A percentile compares a stretch with the other conserved stretches of the same genome.
These are phyloP conservation scores for Eristalinus sepulchralis DNA, from an alignment of 2,888 invertebrate species.

Conservation along the genomic window DNA sequence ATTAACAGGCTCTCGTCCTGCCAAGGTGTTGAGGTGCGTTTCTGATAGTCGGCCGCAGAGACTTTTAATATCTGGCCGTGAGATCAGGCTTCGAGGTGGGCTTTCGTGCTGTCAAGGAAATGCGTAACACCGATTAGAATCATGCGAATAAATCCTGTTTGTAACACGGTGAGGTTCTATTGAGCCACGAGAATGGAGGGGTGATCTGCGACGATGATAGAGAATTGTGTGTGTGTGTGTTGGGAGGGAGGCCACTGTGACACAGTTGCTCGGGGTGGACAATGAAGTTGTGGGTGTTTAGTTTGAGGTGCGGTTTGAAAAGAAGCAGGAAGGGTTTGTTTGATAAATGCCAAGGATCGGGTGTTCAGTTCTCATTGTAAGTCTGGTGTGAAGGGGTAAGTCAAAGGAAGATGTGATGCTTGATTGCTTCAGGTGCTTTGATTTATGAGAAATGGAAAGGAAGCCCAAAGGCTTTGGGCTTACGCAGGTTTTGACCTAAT, in stretches of 20 bases:
- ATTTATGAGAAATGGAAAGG: not conserved
- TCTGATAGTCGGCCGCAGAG: conserved; percentile 33
- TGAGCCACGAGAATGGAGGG: not conserved
- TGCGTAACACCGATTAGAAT: conserved; percentile 65
- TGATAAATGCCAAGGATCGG: not conserved
- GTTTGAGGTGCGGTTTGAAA: not conserved
- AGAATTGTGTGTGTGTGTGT: not conserved
- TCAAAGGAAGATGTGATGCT: not conserved
- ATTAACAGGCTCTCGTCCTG: conserved; percentile 62
- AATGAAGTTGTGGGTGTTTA: not conserved
- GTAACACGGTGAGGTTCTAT: conserved; percentile 20
- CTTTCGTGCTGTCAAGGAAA: conserved; percentile 31
- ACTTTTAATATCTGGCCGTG: conserved; percentile 40
- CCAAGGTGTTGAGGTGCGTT: conserved; percentile 65
- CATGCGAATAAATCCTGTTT: conserved; percentile 56
- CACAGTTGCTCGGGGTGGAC: not conserved
- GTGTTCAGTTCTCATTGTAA: too few species aligned
- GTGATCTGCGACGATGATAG: not conserved
- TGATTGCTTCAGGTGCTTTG: not conserved
- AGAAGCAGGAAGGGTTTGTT: not conserved
- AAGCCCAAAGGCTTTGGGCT: not conserved
- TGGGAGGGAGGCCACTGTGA: not conserved
- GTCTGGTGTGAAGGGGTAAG: not conserved
- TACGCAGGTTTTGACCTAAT: not conserved
- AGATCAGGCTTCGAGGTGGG: conserved; percentile 27